Conservation (phyloP, 2,113 vertebrate genomes). For the Ursus arctos region DNA sequence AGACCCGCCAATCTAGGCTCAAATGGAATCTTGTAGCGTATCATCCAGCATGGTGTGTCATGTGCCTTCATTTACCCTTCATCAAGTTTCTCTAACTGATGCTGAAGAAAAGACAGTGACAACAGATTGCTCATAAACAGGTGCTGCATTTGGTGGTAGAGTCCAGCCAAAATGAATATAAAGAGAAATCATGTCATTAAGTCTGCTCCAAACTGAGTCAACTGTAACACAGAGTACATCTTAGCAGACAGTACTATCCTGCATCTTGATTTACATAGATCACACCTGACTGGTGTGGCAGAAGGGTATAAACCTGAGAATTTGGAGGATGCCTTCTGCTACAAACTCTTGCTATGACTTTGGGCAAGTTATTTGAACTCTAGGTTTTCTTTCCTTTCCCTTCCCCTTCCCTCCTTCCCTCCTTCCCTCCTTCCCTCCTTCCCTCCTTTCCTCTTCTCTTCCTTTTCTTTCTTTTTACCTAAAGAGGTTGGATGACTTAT, state of each 20-base stretch:
- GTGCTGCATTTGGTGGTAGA: not conserved
- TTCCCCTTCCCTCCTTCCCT: too few relatives aligned
- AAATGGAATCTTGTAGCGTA: not conserved
- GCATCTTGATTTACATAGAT: not conserved
- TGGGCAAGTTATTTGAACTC: conserved; percentile 5
- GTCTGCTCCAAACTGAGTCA: not conserved
- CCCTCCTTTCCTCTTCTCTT: not conserved
- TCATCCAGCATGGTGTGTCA: not conserved
- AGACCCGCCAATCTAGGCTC: not conserved
- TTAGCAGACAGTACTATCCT: not conserved
- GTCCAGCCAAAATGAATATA: not conserved
- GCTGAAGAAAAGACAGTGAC: not conserved
- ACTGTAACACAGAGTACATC: not conserved
- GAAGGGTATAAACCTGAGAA: not conserved
- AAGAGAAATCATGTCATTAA: conserved; percentile 15
- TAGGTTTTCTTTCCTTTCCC: not conserved
- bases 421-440: not conserved
- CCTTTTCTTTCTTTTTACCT: not conserved
- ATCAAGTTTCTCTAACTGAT: not conserved
- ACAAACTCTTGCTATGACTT: not conserved
- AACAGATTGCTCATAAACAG: not conserved
- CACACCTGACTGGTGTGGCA: not conserved
- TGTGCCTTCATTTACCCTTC: not conserved
- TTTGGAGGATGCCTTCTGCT: not conserved
- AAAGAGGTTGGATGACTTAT: not conserved